Evolutionary conservation across 2,888 invertebrate genomes (phyloP), one percentile per base, ranked within the genome.

Genomic region (Microdon myrmicae): DNA sequence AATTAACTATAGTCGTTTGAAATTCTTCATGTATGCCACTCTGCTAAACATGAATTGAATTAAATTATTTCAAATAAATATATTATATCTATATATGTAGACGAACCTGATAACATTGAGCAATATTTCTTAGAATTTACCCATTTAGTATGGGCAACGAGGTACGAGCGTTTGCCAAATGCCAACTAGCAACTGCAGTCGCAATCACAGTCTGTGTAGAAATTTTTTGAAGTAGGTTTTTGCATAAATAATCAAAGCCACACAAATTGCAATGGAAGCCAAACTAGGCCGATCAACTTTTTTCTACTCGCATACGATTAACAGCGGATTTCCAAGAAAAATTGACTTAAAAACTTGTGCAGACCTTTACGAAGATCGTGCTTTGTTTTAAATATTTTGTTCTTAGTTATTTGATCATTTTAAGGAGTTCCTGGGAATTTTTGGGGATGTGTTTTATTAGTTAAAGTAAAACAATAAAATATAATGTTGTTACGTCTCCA

Each of bases 281-380:
- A 37, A 55, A 49, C 44, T 64, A 45, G 45, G 56, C 47, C 47
- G 29, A 41, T 14, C 39, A 35, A 41, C 29, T 41, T 35, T 29
- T n/a, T 35, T 17, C 22, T 16, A 35, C 19, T 19, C 9, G 28
- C 19, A 38, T 54, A 37, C 54, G 60, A 43, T 43, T 49, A 20
- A 19, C 9, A 16, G 13, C 7, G 32, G 16, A 25, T 37, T 29
- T 35, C 12, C n/a, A n/a, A n/a, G n/a, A n/a, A n/a, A n/a, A n/a
- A n/a, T n/a, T n/a, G n/a, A n/a, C n/a, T n/a, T n/a, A n/a, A n/a
- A n/a, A n/a, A n/a, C n/a, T n/a, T n/a, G n/a, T n/a, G n/a, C n/a
- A n/a, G n/a, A n/a, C n/a, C n/a, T n/a, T n/a, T n/a, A n/a, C n/a
- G n/a, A n/a, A n/a, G n/a, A n/a, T n/a, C n/a, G n/a, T n/a, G n/a